Percentiles rank a stretch among this genome's conserved stretches.
These are phyloP conservation scores for Rhinogobio ventralis DNA, from an alignment of 2,797 vertebrate species.

Conservation along the genomic window DNA sequence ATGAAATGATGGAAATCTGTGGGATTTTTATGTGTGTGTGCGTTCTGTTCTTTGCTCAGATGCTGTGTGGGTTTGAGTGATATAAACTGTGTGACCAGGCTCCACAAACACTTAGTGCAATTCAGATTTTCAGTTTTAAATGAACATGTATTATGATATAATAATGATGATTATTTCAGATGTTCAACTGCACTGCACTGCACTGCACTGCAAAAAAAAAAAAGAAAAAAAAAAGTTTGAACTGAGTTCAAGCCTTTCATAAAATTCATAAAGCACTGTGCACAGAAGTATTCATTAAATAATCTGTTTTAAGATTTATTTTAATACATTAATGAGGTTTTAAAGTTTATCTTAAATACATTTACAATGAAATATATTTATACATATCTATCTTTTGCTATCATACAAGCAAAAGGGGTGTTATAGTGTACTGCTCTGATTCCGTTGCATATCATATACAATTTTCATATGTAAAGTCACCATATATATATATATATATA, in stretches of 20 bases:
- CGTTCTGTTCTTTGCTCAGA: slow-evolving; percentile 30
- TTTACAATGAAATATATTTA: background rate
- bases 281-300: background rate
- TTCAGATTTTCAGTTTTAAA: slow-evolving; percentile 3
- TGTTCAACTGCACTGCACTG: background rate
- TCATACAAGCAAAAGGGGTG: background rate
- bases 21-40: background rate
- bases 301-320: background rate
- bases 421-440: background rate
- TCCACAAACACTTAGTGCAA: slow-evolving; percentile 13
- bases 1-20: background rate
- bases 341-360: background rate
- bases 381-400: background rate
- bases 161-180: slow-evolving; percentile 9
- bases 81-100: slow-evolving; percentile 24
- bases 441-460: background rate
- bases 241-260: background rate
- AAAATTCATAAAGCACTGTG: slow-evolving; percentile 3
- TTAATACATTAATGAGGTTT: background rate
- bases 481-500: too few species aligned
- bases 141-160: background rate
- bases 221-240: background rate
- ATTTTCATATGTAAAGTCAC: too few species aligned
- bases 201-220: too few species aligned
- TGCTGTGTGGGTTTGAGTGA: slow-evolving; percentile 37